Percentiles rank a stretch among this genome's conserved stretches.
Conservation (phyloP, 1,140 invertebrate species). For the Eriocheir sinensis region DNA sequence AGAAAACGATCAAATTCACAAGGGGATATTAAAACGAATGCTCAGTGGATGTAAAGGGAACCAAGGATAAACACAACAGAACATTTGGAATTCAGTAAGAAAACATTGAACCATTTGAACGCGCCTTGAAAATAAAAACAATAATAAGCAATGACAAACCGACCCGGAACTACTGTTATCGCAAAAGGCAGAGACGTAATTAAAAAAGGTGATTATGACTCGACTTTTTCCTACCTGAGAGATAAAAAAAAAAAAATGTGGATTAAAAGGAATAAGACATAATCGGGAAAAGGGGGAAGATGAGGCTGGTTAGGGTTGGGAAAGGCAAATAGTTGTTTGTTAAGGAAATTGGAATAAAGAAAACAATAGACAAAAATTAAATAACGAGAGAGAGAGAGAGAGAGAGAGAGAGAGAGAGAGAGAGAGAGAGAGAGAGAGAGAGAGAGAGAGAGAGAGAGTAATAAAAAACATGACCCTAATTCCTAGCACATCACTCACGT, state of each 20-base stretch:
- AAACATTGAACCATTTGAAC: no score
- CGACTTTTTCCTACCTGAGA: no score
- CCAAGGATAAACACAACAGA: no score
- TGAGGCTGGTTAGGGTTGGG: background rate
- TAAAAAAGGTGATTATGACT: no score
- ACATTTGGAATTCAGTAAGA: no score
- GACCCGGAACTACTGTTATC: no score
- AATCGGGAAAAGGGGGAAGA: background rate
- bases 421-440: background rate
- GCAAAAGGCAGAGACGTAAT: no score
- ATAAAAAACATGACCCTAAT: background rate
- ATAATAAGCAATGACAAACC: no score
- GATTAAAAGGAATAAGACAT: background rate
- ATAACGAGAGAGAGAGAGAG: background rate
- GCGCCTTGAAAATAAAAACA: no score
- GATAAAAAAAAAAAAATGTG: background rate
- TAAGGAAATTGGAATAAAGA: background rate
- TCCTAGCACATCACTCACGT: background rate
- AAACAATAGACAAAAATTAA: background rate
- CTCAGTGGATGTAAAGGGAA: no score
- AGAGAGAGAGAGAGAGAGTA: background rate
- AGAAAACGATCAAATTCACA: no score
- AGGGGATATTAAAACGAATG: no score
- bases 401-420: background rate
- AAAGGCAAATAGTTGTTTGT: background rate